A percentile compares a stretch with the other conserved stretches of the same genome.
phyloP scores from a whole-genome alignment of 2,797 vertebrate species.

The Percopsis omiscomaycus region DNA sequence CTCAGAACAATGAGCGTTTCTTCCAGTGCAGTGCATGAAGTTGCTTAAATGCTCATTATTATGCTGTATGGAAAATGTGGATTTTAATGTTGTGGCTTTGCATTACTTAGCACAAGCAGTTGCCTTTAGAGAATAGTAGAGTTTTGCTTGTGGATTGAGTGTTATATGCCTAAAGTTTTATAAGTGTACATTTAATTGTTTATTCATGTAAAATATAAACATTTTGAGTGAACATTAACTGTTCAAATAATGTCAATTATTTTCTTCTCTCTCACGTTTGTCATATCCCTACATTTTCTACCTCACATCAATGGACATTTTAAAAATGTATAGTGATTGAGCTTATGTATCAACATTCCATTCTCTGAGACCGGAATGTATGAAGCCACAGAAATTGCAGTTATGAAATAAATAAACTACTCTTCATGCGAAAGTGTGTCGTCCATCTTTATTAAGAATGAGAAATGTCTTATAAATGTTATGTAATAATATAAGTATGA shows the following conservation, averaged over 20 bases:
- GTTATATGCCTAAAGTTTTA: conserved; percentile 42
- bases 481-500: not conserved
- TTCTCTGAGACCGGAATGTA: conserved; percentile 54
- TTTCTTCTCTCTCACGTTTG: conserved; percentile 45
- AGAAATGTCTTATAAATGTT: not conserved
- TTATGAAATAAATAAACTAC: conserved; percentile 65
- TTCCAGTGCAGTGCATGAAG: conserved; percentile 86
- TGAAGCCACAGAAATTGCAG: conserved; percentile 36
- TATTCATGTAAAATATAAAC: conserved; percentile 42
- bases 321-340: conserved; percentile 58
- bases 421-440: conserved; percentile 39
- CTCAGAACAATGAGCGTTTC: conserved; percentile 69
- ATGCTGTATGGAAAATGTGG: conserved; percentile 84
- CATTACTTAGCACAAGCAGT: conserved; percentile 81
- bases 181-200: conserved; percentile 49
- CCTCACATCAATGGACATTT: conserved; percentile 63
- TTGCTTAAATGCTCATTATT: conserved; percentile 91
- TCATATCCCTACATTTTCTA: conserved; percentile 71
- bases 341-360: conserved; percentile 66
- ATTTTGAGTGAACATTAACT: conserved; percentile 29
- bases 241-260: conserved; percentile 36
- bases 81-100: conserved; percentile 88
- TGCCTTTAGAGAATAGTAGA: conserved; percentile 73
- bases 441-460: not conserved
- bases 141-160: conserved; percentile 42